A percentile compares a stretch with the other conserved stretches of the same genome.
These are phyloP conservation scores for Laterallus jamaicensis DNA, from an alignment of 2,113 vertebrate genomes.

Conservation along the genomic window DNA sequence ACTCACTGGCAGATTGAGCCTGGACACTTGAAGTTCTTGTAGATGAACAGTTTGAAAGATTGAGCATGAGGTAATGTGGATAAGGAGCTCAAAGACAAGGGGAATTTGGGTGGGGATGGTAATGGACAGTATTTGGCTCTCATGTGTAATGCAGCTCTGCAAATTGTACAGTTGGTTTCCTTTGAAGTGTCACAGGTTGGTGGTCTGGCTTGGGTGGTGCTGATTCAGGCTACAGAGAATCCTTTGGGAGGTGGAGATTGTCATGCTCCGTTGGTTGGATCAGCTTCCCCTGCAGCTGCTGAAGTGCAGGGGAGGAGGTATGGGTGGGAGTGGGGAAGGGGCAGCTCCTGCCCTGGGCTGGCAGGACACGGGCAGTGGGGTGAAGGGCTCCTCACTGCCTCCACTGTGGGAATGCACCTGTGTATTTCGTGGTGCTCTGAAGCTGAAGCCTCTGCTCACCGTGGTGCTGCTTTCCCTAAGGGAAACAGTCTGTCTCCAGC, in stretches of 20 bases:
- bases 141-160: not conserved
- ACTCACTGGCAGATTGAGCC: not conserved
- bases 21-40: not conserved
- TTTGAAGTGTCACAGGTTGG: not conserved
- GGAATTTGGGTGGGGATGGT: not conserved
- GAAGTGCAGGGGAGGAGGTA: not conserved
- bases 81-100: not conserved
- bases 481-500: not conserved
- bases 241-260: not conserved
- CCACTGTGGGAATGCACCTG: too few relatives aligned
- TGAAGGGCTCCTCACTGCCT: not conserved
- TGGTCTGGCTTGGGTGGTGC: not conserved
- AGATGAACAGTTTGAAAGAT: not conserved
- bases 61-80: too few relatives aligned
- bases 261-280: accelerated
- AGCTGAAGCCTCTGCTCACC: not conserved
- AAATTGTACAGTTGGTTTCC: not conserved
- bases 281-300: not conserved
- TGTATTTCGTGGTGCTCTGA: not conserved
- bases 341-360: not conserved
- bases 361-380: too few relatives aligned
- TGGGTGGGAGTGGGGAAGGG: not conserved
- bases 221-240: not conserved
- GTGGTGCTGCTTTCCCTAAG: not conserved
- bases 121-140: not conserved